Conservation (phyloP, 2,797 vertebrate genomes). For the Microctenopoma steveboyesi region DNA sequence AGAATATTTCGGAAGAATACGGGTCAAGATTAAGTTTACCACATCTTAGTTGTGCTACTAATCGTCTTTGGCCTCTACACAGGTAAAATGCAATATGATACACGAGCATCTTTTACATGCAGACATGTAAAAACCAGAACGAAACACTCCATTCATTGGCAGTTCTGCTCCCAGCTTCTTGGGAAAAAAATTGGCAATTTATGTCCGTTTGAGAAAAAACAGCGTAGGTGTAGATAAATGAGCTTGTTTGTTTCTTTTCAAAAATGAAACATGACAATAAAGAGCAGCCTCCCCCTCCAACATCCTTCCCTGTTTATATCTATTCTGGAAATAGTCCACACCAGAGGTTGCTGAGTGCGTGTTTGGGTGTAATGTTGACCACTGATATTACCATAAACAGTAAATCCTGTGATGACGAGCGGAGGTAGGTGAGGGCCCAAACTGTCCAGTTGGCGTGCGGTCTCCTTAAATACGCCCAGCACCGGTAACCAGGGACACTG, state of each 20-base stretch:
- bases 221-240: slow-evolving; percentile 23
- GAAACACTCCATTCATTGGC: not conserved
- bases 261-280: slow-evolving; percentile 59
- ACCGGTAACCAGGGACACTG: slow-evolving; percentile 58
- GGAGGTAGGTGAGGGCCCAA: slow-evolving; percentile 36
- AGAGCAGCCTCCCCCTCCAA: slow-evolving; percentile 26
- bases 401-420: slow-evolving; percentile 42
- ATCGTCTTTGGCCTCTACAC: not conserved
- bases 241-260: slow-evolving; percentile 37
- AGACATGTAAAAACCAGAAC: too few species aligned
- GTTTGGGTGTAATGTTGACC: slow-evolving; percentile 18
- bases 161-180: not conserved
- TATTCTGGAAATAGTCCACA: slow-evolving; percentile 65
- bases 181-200: not conserved
- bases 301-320: slow-evolving; percentile 83
- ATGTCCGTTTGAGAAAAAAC: slow-evolving; percentile 55
- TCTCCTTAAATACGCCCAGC: slow-evolving; percentile 60
- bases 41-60: not conserved
- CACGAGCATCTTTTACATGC: not conserved
- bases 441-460: slow-evolving; percentile 33
- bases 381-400: slow-evolving; percentile 58
- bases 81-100: not conserved
- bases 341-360: slow-evolving; percentile 44
- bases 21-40: too few species aligned
- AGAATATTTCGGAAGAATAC: too few species aligned